Base-by-base conservation (phyloP, 92 coral and sea anemone species). In the Epizoanthus ramosus region DNA sequence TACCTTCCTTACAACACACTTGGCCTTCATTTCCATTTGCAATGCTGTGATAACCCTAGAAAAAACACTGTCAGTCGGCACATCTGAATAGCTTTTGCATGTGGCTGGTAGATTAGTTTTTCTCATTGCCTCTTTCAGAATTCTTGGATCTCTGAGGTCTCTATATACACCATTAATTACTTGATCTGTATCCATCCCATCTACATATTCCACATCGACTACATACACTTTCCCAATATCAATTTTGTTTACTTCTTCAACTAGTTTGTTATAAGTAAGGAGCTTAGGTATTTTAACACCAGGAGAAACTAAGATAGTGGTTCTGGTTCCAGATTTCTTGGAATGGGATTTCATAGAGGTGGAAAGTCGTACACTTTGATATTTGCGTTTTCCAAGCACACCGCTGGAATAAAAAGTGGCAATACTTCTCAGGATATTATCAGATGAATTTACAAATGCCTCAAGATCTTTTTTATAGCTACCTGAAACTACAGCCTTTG, bases 241-340 rank as follows among this genome's bases (percentile, higher is more conserved):
- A 66, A 91, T 91, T 58, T 80, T 58, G 57, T 88, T 88, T 54
- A 84, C 5, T 24, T 88, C 79, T 10, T 77, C 50, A 3, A 88
- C 68, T 75, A 91, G 88, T 47, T 85, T 85, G 53, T 67, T 77
- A 60, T 88, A 91, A 5, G 92, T 81, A 0, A 87, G 85, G 1
- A 91, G 84, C 72, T 88, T 88, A 2, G 92, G 94, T 9, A 91
- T 70, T 71, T 79, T 81, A 80, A 88, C 85, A 25, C 92, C 94
- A 61, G 75, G 81, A 57, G 63, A 57, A 70, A 88, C 60, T 58
- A 83, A 58, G 23, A 88, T 85, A 47, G 85, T 72, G 15, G 50
- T 85, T 83, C 81, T 85, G 57, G 68, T 69, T 23, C 88, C 87
- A 7, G 19, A 68, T 25, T 56, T 79, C 8, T 23, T 53, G 37